Conservation (phyloP, 23 tunicate species). For the Halocynthia roretzi region DNA sequence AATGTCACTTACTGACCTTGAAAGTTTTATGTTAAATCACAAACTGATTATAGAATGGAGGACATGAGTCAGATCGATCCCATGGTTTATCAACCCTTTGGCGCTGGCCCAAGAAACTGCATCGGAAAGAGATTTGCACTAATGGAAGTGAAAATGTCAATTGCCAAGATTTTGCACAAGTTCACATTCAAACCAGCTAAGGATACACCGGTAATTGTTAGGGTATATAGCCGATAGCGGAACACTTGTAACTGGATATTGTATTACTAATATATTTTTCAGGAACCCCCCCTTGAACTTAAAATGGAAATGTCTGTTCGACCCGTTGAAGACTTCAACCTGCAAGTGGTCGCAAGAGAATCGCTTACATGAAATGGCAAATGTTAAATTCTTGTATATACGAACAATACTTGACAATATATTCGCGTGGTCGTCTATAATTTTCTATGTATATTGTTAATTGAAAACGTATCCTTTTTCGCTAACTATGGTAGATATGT, state of each 20-base stretch:
- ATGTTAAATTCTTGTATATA: no score
- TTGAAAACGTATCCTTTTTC: no score
- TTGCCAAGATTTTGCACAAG: slow-evolving; percentile 44
- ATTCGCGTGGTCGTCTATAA: no score
- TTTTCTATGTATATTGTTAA: no score
- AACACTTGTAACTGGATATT: background rate
- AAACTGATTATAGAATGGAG: slow-evolving; percentile 32
- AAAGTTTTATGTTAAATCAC: no score
- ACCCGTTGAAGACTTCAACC: background rate
- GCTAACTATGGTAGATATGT: no score
- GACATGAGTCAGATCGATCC: slow-evolving; percentile 76
- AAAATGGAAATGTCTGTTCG: background rate
- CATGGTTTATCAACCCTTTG: slow-evolving; percentile 69
- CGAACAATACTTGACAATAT: no score
- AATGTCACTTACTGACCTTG: no score
- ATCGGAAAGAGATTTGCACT: slow-evolving; percentile 75
- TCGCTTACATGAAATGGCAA: no score
- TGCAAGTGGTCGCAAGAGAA: background rate
- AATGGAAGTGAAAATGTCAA: slow-evolving; percentile 48
- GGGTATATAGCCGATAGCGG: background rate
- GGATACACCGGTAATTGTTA: slow-evolving; percentile 48
- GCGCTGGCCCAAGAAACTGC: slow-evolving; percentile 79
- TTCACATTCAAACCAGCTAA: slow-evolving; percentile 34
- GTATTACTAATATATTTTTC: background rate
- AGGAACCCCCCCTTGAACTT: slow-evolving; percentile 6